These are phyloP conservation scores for Temnothorax curvispinosus DNA, from an alignment of 1,140 invertebrate species.

Conservation along the genomic window DNA sequence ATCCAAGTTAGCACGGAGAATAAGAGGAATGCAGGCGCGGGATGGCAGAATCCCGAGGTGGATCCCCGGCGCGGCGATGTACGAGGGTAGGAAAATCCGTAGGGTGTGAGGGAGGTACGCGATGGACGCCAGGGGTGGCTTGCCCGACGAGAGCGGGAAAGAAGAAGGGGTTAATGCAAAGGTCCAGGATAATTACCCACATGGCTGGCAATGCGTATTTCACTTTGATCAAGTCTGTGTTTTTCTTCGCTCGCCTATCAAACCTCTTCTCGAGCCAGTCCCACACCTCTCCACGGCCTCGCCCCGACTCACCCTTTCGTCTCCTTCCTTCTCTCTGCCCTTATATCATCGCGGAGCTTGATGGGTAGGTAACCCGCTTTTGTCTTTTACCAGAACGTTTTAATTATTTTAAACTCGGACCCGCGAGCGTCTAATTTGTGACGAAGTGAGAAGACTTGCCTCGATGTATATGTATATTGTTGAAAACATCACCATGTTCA, in stretches of 20 bases:
- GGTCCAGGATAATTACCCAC: constrained; percentile 85
- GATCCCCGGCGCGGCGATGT: constrained; percentile 57
- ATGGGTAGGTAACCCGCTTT: constrained; percentile 81
- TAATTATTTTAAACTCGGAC: constrained; percentile 85
- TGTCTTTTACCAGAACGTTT: constrained; percentile 82
- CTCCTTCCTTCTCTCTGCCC: constrained; percentile 58
- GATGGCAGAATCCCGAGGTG: constrained; percentile 64
- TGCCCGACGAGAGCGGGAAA: constrained; percentile 52
- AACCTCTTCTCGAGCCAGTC: constrained; percentile 64
- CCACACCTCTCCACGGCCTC: constrained; percentile 64
- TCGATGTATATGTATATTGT: background rate
- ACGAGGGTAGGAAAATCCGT: constrained; percentile 53
- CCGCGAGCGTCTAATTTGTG: constrained; percentile 84
- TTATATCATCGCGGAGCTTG: constrained; percentile 73
- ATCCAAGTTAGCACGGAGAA: constrained; percentile 60
- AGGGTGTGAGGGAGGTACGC: constrained; percentile 56
- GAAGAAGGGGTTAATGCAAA: constrained; percentile 82
- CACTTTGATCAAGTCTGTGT: constrained; percentile 85
- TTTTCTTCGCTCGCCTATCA: constrained; percentile 85
- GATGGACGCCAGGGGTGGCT: constrained; percentile 11
- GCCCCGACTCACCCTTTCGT: constrained; percentile 52
- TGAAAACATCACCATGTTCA: background rate
- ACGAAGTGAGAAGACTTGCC: background rate
- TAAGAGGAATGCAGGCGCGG: constrained; percentile 63
- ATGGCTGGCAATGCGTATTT: constrained; percentile 84